These are phyloP conservation scores for Andricus curvator DNA, from an alignment of 2,888 invertebrate genomes.

Conservation along the genomic window DNA sequence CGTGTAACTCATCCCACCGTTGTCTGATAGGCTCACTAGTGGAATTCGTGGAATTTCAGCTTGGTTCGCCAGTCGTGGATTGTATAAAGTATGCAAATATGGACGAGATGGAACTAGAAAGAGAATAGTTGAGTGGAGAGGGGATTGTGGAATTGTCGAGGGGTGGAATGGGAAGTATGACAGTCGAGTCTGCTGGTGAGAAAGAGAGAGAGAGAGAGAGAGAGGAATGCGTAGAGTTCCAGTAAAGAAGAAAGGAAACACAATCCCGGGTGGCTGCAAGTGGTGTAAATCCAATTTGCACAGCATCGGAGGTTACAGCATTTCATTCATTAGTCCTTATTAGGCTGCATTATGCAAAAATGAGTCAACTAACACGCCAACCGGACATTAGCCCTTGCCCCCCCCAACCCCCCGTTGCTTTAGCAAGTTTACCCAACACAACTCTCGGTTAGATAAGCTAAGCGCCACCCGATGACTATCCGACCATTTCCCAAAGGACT, in stretches of 20 bases:
- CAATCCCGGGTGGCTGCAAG: constrained; percentile 59
- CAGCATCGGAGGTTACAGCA: constrained; percentile 62
- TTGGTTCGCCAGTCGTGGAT: constrained; percentile 48
- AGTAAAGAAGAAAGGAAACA: constrained; percentile 12
- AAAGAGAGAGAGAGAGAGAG: not conserved
- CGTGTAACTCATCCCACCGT: constrained; percentile 52
- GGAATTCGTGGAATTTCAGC: constrained; percentile 58
- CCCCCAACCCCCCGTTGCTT: not conserved
- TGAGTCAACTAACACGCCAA: constrained; percentile 65
- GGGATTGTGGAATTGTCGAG: constrained; percentile 32
- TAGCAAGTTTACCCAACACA: constrained; percentile 32
- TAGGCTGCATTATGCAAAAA: constrained; percentile 73
- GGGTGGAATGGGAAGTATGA: constrained; percentile 26
- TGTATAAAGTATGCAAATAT: constrained; percentile 66
- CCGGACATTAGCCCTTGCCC: constrained; percentile 60
- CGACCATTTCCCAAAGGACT: constrained; percentile 32
- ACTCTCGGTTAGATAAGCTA: constrained; percentile 50
- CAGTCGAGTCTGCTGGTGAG: not conserved
- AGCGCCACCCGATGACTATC: constrained; percentile 36
- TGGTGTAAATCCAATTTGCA: constrained; percentile 71
- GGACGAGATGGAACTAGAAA: constrained; percentile 48
- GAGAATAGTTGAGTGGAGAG: constrained; percentile 22
- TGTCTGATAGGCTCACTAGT: constrained; percentile 55
- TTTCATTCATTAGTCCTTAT: constrained; percentile 73
- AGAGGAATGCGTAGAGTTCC: not conserved